Conservation (phyloP, 2,113 vertebrate species). For the Genyomyrus donnyi region DNA sequence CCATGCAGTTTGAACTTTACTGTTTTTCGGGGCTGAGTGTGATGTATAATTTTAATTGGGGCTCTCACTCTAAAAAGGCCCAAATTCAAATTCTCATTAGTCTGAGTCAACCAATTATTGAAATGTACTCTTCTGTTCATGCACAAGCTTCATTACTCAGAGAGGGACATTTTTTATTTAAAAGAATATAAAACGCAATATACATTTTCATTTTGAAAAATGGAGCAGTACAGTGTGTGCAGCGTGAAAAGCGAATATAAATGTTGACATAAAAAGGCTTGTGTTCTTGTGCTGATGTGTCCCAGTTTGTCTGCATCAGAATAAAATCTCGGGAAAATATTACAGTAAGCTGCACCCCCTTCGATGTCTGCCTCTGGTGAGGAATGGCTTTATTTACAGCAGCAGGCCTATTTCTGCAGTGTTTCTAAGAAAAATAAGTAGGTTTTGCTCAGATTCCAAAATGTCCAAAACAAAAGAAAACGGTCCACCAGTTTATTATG, state of each 20-base stretch:
- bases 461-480: not conserved
- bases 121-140: not conserved
- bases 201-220: not conserved
- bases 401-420: not conserved
- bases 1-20: not conserved
- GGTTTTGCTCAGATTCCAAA: not conserved
- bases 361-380: not conserved
- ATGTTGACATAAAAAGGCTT: not conserved
- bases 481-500: not conserved
- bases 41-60: not conserved
- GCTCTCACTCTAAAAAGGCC: not conserved
- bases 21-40: not conserved
- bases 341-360: not conserved
- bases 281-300: not conserved
- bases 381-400: not conserved
- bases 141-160: not conserved
- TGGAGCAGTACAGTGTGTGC: not conserved
- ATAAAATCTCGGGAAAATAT: not conserved
- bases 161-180: not conserved
- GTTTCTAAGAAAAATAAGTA: not conserved
- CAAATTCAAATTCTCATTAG: not conserved
- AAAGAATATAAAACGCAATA: not conserved
- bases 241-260: not conserved
- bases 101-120: not conserved
- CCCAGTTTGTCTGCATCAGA: constrained; percentile 1